Evolutionary conservation across 1,140 invertebrate genomes (phyloP).

Genomic region (Heliothis subflexa): DNA sequence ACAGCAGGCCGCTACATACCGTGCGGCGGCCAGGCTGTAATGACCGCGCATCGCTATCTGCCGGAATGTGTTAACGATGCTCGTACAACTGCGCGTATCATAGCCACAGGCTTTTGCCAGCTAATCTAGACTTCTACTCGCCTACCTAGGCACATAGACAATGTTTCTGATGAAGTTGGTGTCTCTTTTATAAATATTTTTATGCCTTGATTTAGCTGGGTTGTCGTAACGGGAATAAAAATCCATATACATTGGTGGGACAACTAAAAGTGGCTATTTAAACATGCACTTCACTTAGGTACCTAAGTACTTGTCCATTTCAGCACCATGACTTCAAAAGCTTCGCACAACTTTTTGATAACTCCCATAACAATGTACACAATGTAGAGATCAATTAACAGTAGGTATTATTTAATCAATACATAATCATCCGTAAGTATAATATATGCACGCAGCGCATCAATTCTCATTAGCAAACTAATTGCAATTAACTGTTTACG

Average conservation of each 20-base stretch:
- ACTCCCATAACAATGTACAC: no score
- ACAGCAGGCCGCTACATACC: conserved; percentile 28
- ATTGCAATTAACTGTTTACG: not conserved
- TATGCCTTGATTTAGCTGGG: no score
- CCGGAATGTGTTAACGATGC: conserved; percentile 31
- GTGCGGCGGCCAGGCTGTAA: conserved; percentile 18
- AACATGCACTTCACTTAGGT: no score
- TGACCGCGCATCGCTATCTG: conserved; percentile 39
- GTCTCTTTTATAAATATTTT: no score
- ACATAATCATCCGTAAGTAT: not conserved
- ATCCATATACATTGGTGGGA: no score
- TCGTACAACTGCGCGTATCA: not conserved
- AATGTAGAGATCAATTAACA: no score
- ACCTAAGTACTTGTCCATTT: no score
- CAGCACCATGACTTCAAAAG: no score
- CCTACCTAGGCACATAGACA: not conserved
- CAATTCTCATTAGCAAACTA: conserved; percentile 1
- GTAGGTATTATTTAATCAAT: not conserved
- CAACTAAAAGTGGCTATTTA: no score
- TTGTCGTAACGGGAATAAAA: no score
- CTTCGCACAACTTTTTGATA: no score
- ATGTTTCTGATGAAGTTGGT: no score
- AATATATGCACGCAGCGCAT: not conserved
- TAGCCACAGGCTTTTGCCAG: not conserved
- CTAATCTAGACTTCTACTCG: not conserved